phyloP scores from a whole-genome alignment of 2,797 vertebrate genomes.

The Chelidonichthys spinosus region DNA sequence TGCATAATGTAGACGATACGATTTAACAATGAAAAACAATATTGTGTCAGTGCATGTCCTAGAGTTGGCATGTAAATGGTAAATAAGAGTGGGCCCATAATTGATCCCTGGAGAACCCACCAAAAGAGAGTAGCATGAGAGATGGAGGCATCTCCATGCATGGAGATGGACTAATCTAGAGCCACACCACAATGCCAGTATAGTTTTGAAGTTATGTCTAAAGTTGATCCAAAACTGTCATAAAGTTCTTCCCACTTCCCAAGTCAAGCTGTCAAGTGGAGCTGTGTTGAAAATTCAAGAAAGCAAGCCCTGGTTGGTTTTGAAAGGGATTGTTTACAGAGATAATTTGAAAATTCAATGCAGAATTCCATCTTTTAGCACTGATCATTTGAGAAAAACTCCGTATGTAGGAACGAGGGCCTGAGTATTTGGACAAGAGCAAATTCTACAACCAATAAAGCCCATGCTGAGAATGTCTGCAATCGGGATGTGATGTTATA shows the following conservation, averaged over 20 bases:
- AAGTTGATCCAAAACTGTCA: neutral
- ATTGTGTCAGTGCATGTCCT: too few species aligned
- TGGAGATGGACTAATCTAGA: neutral
- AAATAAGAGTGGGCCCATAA: too few species aligned
- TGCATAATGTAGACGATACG: too few species aligned
- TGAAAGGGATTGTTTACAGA: too few species aligned
- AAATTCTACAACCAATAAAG: neutral
- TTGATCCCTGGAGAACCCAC: neutral
- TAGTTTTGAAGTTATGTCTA: neutral
- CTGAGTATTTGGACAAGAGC: neutral
- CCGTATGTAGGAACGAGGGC: neutral
- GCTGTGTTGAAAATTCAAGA: neutral
- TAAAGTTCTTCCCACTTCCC: neutral
- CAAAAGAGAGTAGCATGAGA: neutral
- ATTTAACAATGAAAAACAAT: too few species aligned
- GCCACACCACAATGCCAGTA: neutral
- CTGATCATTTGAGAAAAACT: conserved; percentile 3
- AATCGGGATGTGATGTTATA: neutral
- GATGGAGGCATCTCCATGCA: neutral
- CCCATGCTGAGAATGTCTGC: conserved; percentile 1
- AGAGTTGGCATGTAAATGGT: too few species aligned
- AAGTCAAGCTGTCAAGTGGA: neutral
- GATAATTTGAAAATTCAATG: neutral
- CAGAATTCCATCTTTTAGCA: conserved; percentile 20
- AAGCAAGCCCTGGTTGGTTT: neutral